Conservation (phyloP, 2,797 vertebrate genomes). For the Staurois parvus region DNA sequence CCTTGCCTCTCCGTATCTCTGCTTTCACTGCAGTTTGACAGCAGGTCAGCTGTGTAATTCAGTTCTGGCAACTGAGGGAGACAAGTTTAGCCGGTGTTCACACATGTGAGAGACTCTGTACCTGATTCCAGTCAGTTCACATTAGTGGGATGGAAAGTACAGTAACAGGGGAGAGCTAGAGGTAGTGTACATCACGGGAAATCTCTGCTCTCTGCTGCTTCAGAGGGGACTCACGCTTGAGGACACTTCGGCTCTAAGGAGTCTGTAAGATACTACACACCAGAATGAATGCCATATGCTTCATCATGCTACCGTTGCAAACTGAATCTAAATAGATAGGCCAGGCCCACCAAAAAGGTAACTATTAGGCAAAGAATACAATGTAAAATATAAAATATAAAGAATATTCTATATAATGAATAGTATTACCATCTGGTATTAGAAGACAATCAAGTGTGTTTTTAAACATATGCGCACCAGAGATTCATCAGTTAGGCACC, state of each 20-base stretch:
- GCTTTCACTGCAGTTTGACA: neutral
- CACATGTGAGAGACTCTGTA: neutral
- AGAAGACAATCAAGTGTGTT: too few species aligned
- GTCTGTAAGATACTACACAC: neutral
- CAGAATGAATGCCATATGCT: neutral
- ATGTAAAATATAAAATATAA: neutral
- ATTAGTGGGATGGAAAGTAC: neutral
- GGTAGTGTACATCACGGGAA: neutral
- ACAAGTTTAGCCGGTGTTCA: conserved; percentile 23
- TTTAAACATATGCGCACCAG: too few species aligned
- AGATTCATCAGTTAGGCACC: too few species aligned
- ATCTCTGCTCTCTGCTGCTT: neutral
- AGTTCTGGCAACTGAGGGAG: conserved; percentile 1
- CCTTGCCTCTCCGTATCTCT: conserved; percentile 13
- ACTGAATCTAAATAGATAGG: neutral
- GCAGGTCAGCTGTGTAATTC: conserved; percentile 40
- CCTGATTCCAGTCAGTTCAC: conserved; percentile 7
- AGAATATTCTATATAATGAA: too few species aligned
- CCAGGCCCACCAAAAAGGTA: neutral
- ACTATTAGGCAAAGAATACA: neutral
- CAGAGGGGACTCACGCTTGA: neutral
- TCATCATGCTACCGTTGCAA: neutral
- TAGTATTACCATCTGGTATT: too few species aligned
- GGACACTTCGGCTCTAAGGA: neutral
- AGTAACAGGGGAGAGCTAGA: neutral